Evolutionary conservation across 2,797 vertebrate species (phyloP), one percentile per base, ranked within the genome.

Genomic region (Microctenopoma steveboyesi): DNA sequence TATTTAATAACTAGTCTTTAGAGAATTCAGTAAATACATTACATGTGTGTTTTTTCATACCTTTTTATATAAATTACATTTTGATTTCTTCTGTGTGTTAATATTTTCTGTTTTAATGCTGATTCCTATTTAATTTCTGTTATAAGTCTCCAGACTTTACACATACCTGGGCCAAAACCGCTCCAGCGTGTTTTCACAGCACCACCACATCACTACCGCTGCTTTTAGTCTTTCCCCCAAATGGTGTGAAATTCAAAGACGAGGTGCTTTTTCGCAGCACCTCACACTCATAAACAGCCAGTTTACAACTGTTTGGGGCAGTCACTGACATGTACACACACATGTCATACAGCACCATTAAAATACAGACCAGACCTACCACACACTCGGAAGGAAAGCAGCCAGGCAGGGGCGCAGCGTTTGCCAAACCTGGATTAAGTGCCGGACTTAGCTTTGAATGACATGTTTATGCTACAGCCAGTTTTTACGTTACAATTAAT

Each of bases 301-400:
- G 82, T 91, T 92, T 90, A 91, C 90, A 88, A 87, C 86, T 91
- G 89, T 92, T 91, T 88, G 85, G 91, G 87, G 82, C 76, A 81
- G 88, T 79, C 73, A 69, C 86, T 89, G 90, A 92, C 91, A 91
- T 18, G 18, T 78, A 77, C 84, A 86, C 86, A 89, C 89, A 86
- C 87, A 89, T 90, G 89, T 91, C 86, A 84, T 72, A 61, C 69
- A 51, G 81, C 84, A 54, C 90, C 80, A 81, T 87, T 89, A 91
- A 91, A 90, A 86, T 52, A 74, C 84, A 89, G 79, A 76, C 76
- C 89, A 87, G 89, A 91, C 90, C 88, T 52, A 89, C 89, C 86
- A 74, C 88, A 83, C 64, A 57, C 81, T 50, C 3, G 50, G 77
- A 56, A 50, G 63, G 64, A 62, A 68, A 72, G 64, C 28, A 35